These are phyloP conservation scores for Caiman crocodilus DNA, from an alignment of 2,797 vertebrate species.

Conservation along the genomic window DNA sequence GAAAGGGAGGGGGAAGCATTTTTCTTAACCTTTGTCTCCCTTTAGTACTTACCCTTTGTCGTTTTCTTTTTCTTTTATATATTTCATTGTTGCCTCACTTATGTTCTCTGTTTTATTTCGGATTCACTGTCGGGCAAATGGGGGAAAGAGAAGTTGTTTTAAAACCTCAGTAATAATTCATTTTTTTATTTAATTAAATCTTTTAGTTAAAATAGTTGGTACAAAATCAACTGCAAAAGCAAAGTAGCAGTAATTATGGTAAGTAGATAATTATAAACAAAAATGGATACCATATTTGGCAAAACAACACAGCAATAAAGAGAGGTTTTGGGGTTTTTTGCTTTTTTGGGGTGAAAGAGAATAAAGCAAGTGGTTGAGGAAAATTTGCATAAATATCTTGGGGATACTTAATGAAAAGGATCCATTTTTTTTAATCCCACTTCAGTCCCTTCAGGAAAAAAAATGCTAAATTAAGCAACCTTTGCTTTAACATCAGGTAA, in stretches of 20 bases:
- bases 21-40: background rate
- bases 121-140: constrained; percentile 1
- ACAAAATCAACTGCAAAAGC: background rate
- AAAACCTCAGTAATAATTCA: background rate
- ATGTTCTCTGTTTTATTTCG: background rate
- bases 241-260: background rate
- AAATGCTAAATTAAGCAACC: background rate
- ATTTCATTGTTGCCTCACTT: background rate
- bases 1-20: background rate
- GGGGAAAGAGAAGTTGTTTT: background rate
- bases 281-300: fast-evolving
- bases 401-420: background rate
- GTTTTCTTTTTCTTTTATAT: background rate
- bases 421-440: background rate
- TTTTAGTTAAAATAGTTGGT: background rate
- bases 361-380: background rate
- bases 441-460: background rate
- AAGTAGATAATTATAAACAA: background rate
- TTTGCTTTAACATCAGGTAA: background rate
- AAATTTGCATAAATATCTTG: background rate
- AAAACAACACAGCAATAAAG: fast-evolving
- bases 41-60: background rate
- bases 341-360: background rate
- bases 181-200: background rate
- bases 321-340: background rate